These are phyloP conservation scores for Tenrec ecaudatus DNA, from an alignment of 2,113 vertebrate species.

Conservation along the genomic window DNA sequence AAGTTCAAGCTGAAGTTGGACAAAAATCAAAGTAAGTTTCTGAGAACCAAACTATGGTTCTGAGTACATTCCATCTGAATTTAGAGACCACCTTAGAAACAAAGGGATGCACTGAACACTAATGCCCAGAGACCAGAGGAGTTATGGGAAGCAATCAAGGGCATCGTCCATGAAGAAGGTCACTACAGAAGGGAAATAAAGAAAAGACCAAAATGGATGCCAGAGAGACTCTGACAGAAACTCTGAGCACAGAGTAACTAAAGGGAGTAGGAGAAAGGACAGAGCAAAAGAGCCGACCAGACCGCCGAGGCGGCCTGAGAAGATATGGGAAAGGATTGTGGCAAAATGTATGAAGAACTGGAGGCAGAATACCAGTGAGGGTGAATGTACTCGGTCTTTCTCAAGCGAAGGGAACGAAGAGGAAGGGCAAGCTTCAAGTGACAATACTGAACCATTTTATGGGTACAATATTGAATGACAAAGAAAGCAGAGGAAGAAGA, in stretches of 20 bases:
- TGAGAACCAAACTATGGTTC: background rate
- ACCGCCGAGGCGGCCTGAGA: background rate
- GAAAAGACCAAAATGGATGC: background rate
- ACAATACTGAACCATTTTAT: background rate
- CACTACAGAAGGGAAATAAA: too few species aligned
- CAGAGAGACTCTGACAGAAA: background rate
- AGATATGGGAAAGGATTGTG: background rate
- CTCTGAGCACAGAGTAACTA: background rate
- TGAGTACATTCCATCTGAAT: background rate
- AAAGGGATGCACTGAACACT: background rate
- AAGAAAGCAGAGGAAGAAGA: background rate
- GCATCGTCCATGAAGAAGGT: too few species aligned
- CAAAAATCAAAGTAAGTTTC: background rate
- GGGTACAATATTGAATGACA: background rate
- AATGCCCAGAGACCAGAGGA: background rate
- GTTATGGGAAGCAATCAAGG: background rate
- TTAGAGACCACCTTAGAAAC: background rate
- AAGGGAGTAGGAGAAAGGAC: background rate
- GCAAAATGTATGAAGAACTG: background rate
- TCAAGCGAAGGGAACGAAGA: background rate
- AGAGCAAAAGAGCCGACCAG: background rate
- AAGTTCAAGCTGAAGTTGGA: background rate
- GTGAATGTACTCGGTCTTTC: background rate
- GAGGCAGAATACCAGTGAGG: background rate
- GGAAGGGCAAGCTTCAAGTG: background rate